Evolutionary conservation across 2,113 vertebrate species (phyloP).

Genomic region (Engystomops pustulosus): DNA sequence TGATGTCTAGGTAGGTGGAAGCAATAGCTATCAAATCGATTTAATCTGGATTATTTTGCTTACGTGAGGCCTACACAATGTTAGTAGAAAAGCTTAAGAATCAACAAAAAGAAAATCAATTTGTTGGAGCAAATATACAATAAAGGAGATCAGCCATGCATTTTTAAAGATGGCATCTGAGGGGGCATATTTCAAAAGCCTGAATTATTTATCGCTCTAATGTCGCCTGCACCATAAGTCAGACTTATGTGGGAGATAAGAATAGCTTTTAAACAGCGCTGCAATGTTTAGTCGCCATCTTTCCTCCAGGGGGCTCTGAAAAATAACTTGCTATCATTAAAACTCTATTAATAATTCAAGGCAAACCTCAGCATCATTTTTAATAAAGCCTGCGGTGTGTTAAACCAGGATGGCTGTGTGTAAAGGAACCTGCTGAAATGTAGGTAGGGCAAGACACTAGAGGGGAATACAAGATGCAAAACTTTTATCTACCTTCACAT

Average conservation of each 20-base stretch:
- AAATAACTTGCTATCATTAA: constrained; percentile 81
- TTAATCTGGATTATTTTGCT: constrained; percentile 10
- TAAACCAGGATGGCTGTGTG: constrained; percentile 65
- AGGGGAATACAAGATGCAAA: neutral
- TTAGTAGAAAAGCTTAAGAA: neutral
- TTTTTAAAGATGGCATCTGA: constrained; percentile 61
- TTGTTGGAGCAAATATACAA: constrained; percentile 45
- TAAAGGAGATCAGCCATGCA: constrained; percentile 35
- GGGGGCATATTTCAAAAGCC: constrained; percentile 70
- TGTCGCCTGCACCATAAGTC: constrained; percentile 69
- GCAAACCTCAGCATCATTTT: constrained; percentile 72
- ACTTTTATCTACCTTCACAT: constrained; percentile 12
- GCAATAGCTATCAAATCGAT: neutral
- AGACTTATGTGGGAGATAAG: constrained; percentile 64
- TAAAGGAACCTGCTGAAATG: constrained; percentile 45
- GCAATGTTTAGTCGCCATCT: constrained; percentile 74
- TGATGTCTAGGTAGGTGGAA: neutral
- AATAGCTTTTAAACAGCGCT: constrained; percentile 73
- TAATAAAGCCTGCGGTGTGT: constrained; percentile 75
- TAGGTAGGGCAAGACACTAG: constrained; percentile 2
- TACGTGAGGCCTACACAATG: neutral
- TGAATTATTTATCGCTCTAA: constrained; percentile 77
- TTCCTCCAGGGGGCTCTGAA: constrained; percentile 79
- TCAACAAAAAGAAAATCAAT: constrained; percentile 38
- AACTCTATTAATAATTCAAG: constrained; percentile 76